Percentiles rank a stretch among this genome's conserved stretches.
phyloP scores from a whole-genome alignment of 1,140 invertebrate species.

The Geopemphigus sp. region DNA sequence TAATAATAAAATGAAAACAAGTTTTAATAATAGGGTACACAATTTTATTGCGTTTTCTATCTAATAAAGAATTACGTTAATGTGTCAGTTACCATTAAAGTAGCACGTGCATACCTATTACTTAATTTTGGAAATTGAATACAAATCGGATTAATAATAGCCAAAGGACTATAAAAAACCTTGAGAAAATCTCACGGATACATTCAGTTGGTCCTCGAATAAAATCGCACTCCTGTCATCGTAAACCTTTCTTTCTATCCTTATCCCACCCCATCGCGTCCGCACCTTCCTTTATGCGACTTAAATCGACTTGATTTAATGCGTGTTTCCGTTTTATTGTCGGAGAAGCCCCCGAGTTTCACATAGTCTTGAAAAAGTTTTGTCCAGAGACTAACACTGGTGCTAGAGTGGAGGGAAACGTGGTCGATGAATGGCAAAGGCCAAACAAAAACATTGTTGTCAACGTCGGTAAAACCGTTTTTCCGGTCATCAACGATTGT shows the following conservation, averaged over 20 bases:
- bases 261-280: too few species aligned
- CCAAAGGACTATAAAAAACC: not conserved
- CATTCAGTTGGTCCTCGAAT: not conserved
- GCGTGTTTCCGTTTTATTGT: constrained; percentile 41
- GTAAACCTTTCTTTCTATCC: not conserved
- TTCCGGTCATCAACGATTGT: constrained; percentile 38
- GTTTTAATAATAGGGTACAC: too few species aligned
- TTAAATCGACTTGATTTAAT: constrained; percentile 45
- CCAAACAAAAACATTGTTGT: constrained; percentile 35
- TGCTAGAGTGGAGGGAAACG: not conserved
- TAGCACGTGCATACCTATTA: too few species aligned
- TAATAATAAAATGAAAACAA: too few species aligned
- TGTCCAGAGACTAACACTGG: not conserved
- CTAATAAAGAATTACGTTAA: too few species aligned
- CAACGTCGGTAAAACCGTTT: constrained; percentile 43
- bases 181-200: not conserved
- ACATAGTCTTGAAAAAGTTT: constrained; percentile 31
- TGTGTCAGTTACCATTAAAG: too few species aligned
- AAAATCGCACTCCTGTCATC: constrained; percentile 16
- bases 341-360: constrained; percentile 11
- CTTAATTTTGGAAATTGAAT: not conserved
- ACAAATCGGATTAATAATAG: not conserved
- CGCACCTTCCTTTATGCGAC: constrained; percentile 10
- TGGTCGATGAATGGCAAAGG: constrained; percentile 2
- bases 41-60: too few species aligned